Base-by-base conservation (phyloP, 2,888 invertebrate genomes). In the Argyresthia goedartella region DNA sequence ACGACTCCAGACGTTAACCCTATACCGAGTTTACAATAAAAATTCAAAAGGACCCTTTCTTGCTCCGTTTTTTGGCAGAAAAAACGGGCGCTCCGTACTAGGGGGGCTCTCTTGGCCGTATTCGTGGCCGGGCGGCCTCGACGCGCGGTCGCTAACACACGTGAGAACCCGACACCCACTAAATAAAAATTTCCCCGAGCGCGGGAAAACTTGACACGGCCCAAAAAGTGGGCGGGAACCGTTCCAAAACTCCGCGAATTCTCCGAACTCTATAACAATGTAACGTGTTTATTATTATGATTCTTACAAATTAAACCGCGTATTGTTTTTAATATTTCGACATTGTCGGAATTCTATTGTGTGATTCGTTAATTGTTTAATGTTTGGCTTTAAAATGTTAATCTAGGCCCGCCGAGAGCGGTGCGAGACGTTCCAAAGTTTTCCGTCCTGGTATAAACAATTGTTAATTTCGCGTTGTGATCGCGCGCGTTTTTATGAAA, bases 401-500 rank as follows among this genome's bases (percentile, higher is more conserved):
- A 25, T 25, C 15, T 73, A 75, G 72, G 74, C 72, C 71, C 68
- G 70, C 67, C 67, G 73, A 72, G 72, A 73, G 73, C 25, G 25
- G 25, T 25, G 25, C 25, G 25, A 25, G 25, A 25, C 25, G 25
- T 25, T 76, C 78, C 73, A 74, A 75, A 76, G 76, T 76, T 79
- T 77, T 71, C 68, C 68, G 68, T 69, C 74, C 69, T 76, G 35
- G 34, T 46, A 78, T 77, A 81, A 82, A 84, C 77, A 81, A 80
- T 80, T 78, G 80, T 70, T 80, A 78, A 81, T 75, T 84, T 84
- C 71, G 81, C 81, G 78, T 73, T 70, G 76, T 74, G 74, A 76
- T 71, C 67, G 76, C 66, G 73, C 73, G 75, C 70, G 80, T 85
- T 86, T 85, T 86, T 84, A 79, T 79, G 81, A 80, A n/a, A 81